A percentile compares a stretch with the other conserved stretches of the same genome.
Evolutionary conservation across 2,888 invertebrate species (phyloP).

Genomic region (Epinotia nisella): DNA sequence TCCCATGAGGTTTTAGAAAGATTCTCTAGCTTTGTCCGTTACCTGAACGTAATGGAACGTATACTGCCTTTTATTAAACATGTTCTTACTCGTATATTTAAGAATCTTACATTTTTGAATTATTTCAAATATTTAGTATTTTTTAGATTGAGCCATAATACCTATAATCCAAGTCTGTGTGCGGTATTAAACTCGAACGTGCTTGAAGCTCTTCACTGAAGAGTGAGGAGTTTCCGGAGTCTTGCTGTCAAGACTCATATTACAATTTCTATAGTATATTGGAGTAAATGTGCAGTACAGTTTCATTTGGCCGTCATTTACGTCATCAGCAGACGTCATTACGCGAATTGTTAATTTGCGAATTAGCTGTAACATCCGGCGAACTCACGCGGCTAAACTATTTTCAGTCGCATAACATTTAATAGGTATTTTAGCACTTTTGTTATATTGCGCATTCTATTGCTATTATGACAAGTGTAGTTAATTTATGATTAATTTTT

Average conservation of each 20-base stretch:
- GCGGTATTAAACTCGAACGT: not conserved
- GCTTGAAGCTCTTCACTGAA: not conserved
- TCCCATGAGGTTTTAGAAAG: not conserved
- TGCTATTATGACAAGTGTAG: not conserved
- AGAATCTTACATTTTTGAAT: constrained; percentile 44
- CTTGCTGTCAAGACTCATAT: too few relatives aligned
- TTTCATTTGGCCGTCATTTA: constrained; percentile 11
- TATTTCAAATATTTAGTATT: constrained; percentile 45
- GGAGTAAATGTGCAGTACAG: constrained; percentile 10
- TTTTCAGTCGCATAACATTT: not conserved
- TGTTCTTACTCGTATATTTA: constrained; percentile 49
- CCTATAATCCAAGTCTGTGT: not conserved
- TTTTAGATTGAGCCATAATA: constrained; percentile 58
- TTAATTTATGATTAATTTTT: constrained; percentile 6
- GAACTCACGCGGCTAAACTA: not conserved
- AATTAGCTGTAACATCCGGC: constrained; percentile 27
- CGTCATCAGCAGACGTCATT: constrained; percentile 18
- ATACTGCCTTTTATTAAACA: constrained; percentile 48
- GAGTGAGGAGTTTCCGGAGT: not conserved
- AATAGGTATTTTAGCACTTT: constrained; percentile 19
- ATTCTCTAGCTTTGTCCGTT: constrained; percentile 1
- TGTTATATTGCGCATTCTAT: constrained; percentile 7
- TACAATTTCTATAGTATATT: not conserved
- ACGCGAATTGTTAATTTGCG: constrained; percentile 33
- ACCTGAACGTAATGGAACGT: constrained; percentile 25